Base-by-base conservation (phyloP, 2,113 vertebrate species). In the Hemiscyllium ocellatum region DNA sequence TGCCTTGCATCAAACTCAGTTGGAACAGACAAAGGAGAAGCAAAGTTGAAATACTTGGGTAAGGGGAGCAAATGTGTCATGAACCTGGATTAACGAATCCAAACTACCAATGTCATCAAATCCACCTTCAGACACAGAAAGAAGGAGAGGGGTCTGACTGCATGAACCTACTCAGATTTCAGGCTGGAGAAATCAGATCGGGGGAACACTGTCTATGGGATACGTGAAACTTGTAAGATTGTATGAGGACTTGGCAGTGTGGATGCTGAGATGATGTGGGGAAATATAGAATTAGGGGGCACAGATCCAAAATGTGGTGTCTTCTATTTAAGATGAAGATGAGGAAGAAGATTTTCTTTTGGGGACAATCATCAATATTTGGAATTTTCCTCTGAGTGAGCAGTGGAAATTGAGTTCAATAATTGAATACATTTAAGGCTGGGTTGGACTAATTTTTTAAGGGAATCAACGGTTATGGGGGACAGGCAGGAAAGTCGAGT, bases 1-100 rank as follows among this genome's bases (percentile, higher is more conserved):
- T 99, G 99, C 96, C 96, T 96, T 0, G 99, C 99, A 8, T 89
- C 96, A 96, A 99, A 98, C 0, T 95, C 96, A 1, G 97, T 98
- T 72, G 99, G 99, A 76, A 97, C 95, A 2, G 96, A 96, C 72
- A 97, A 96, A 94, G 97, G 97, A 65, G 96, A 96, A 5, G 97
- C 96, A 20, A 95, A 96, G 24, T 96, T 98, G 10, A 97, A 96
- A 78, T 98, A 97, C 96, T 96, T 96, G 96, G 99, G 98, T 0
- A 97, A 97, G 96, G 96, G 96, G 96, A 95, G 1, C 98, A 96
- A 96, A 96, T 10, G 96, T 98, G 96, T 97, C 96, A 56, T 97
- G 97, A 10, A 95, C 96, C 0, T 97, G 98, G 98, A 97, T 61
- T 0, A 0, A 6, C 68, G 56, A 61, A 61, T 61, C 56, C 56